These are phyloP conservation scores for Petrocephalus sullivani DNA, from an alignment of 2,797 vertebrate species.

Conservation along the genomic window DNA sequence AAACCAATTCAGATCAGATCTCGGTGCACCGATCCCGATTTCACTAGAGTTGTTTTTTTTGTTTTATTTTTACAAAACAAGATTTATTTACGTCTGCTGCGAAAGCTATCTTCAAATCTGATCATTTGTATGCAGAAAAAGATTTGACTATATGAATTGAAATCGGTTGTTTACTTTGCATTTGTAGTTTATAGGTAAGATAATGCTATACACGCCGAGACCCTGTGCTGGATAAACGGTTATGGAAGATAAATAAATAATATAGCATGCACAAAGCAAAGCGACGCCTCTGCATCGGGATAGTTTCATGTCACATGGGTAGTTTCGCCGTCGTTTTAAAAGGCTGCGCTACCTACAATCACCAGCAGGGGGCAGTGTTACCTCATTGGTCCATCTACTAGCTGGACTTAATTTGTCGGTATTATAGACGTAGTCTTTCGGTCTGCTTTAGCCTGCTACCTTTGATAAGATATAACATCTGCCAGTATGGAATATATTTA, in stretches of 20 bases:
- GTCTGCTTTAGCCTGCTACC: background rate
- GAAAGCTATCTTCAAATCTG: background rate
- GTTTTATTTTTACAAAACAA: background rate
- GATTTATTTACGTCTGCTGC: background rate
- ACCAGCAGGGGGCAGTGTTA: constrained; percentile 9
- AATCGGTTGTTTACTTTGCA: background rate
- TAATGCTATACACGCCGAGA: background rate
- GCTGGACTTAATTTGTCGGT: background rate
- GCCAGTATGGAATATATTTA: background rate
- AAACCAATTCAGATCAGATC: background rate
- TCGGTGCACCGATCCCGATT: background rate
- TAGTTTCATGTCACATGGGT: background rate
- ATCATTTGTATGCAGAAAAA: background rate
- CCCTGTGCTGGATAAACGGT: background rate
- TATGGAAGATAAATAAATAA: background rate
- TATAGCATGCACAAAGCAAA: background rate
- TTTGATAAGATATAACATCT: background rate
- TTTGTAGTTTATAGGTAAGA: background rate
- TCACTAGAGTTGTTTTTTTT: background rate
- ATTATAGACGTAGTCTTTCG: background rate
- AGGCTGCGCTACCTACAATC: background rate
- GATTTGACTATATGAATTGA: background rate
- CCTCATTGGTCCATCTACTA: background rate
- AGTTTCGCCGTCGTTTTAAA: background rate
- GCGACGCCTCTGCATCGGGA: background rate